Evolutionary conservation across 2,888 invertebrate genomes (phyloP), one percentile per base, ranked within the genome.

Genomic region (Bombylius major): DNA sequence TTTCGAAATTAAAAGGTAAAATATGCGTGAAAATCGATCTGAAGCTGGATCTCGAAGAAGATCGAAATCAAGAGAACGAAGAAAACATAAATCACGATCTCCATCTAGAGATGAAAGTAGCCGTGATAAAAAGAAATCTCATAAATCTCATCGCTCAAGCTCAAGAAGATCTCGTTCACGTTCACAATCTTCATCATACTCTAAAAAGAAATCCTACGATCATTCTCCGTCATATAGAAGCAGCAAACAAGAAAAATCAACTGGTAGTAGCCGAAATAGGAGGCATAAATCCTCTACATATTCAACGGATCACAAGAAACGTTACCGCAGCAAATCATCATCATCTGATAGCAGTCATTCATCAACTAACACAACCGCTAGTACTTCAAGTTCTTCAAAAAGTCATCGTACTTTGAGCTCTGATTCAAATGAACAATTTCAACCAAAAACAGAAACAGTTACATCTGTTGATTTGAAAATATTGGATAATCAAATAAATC

Each of bases 401-500:
- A 45, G 45, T 45, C 39, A 11, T 11, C 8, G 11, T 11, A 42
- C 39, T 11, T 5, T 14, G n/a, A 14, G n/a, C 14, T 45, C 45
- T 11, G 14, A 14, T 45, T 14, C 45, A 14, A 45, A 42, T 42
- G 45, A 14, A 4, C 7, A 45, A 45, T 4, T 23, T 23, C 23
- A 23, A 14, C 5, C 11, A 14, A 45, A 45, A 45, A 14, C 5
- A n/a, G n/a, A 45, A 45, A 14, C n/a, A 14, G 45, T 6, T 11
- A 5, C 45, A 44, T 6, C 42, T 14, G 12, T 32, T 47, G 9
- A 47, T n/a, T 34, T 58, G 5, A 53, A 57, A 34, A 11, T 60
- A 50, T 56, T 71, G 50, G 59, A 65, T 44, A 68, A 69, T 52
- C 54, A 58, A 12, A 65, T 70, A 42, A 68, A 70, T 4, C 64